Evolutionary conservation across 2,888 invertebrate genomes (phyloP), one percentile per base, ranked within the genome.

Genomic region (Zhengitettix transpicula): DNA sequence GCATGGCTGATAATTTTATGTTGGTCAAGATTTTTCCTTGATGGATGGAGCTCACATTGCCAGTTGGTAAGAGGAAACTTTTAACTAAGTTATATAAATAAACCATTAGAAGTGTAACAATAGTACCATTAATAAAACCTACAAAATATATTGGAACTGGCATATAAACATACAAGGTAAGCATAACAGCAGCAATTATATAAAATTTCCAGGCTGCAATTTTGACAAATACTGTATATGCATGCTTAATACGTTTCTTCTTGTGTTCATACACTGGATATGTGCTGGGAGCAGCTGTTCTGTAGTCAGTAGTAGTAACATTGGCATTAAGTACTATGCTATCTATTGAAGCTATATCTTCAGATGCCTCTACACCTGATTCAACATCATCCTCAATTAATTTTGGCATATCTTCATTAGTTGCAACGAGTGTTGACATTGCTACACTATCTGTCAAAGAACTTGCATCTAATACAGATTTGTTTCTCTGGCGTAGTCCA

Each of bases 331-430:
- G n/a, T 41, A 40, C 15, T 16, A 16, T 5, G n/a, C 14, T 15
- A 12, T 28, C 40, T n/a, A n/a, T n/a, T 40, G 55, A 2, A 28
- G 28, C 58, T 55, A 63, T 62, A 47, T 78, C 78, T 68, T 79
- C 78, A 16, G 76, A 65, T 0, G 77, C 78, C 66, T 78, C 78
- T 15, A 78, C 69, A 9, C 78, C 78, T 0, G 78, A 77, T 68
- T 78, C 78, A 0, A 78, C 77, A 61, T 77, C 78, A 67, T 56
- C 75, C 62, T 64, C 62, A 10, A 40, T 55, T 28, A 28, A 28
- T 28, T 28, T 28, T 41, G 17, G 55, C 14, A 55, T n/a, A 12
- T 16, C 59, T 9, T 47, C 47, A n/a, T 14, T 40, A 41, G 55
- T 40, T 40, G 55, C 40, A 55, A 41, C 28, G 2, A 55, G 41